These are phyloP conservation scores for Ips typographus DNA, from an alignment of 1,140 invertebrate species.

Conservation along the genomic window DNA sequence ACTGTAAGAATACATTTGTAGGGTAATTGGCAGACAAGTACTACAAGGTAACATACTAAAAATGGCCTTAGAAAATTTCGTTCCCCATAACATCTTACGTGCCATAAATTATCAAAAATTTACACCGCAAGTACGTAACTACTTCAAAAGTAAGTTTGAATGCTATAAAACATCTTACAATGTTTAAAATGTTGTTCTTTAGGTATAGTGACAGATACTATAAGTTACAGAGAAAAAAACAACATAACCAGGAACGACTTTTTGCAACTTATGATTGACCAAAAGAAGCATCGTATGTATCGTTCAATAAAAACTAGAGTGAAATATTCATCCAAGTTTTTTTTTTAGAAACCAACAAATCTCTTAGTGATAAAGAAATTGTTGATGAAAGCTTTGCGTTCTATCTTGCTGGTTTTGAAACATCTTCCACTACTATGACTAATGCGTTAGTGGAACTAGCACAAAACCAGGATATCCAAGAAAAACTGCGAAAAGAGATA, in stretches of 20 bases:
- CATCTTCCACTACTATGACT: slow-evolving; percentile 59
- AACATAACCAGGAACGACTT: slow-evolving; percentile 56
- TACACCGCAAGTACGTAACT: slow-evolving; percentile 35
- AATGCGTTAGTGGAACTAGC: slow-evolving; percentile 59
- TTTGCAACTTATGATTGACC: slow-evolving; percentile 54
- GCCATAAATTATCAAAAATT: neutral
- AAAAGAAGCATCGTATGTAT: slow-evolving; percentile 16
- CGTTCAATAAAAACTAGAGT: neutral
- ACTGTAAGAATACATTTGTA: slow-evolving; percentile 4
- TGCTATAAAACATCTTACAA: neutral
- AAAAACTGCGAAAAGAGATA: slow-evolving; percentile 58
- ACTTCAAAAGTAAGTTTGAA: slow-evolving; percentile 5
- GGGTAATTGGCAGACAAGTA: slow-evolving; percentile 6
- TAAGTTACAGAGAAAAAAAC: slow-evolving; percentile 53
- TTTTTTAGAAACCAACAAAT: slow-evolving; percentile 4
- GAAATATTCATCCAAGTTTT: neutral
- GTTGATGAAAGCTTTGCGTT: slow-evolving; percentile 58
- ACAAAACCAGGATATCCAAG: slow-evolving; percentile 57
- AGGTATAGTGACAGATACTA: slow-evolving; percentile 51
- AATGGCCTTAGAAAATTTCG: neutral
- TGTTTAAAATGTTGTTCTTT: slow-evolving; percentile 43
- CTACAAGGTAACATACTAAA: neutral
- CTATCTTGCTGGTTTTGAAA: slow-evolving; percentile 63
- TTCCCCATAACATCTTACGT: neutral
- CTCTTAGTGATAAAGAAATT: slow-evolving; percentile 41